A percentile compares a stretch with the other conserved stretches of the same genome.
phyloP scores from a whole-genome alignment of 2,888 invertebrate genomes.

The Rhopalosiphum nymphaeae region DNA sequence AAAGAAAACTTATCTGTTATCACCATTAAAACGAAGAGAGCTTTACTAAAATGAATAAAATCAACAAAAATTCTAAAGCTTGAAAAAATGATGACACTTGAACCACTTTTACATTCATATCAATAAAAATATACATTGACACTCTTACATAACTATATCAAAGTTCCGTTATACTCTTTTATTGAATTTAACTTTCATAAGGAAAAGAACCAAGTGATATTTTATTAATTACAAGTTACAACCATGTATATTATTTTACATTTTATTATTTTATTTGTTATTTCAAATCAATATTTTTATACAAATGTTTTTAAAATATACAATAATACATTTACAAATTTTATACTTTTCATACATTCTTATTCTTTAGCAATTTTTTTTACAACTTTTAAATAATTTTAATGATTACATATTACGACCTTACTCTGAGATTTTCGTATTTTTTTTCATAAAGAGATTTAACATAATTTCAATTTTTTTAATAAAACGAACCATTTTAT shows the following conservation, averaged over 20 bases:
- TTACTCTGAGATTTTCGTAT: neutral
- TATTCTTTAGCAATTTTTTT: neutral
- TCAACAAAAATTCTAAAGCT: neutral
- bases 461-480: neutral
- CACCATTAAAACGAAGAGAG: neutral
- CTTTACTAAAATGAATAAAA: neutral
- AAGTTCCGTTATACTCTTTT: neutral
- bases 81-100: constrained; percentile 8
- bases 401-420: neutral
- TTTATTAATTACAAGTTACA: neutral
- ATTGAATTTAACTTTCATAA: neutral
- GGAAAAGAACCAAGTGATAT: neutral
- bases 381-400: neutral
- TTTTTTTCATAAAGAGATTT: neutral
- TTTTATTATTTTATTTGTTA: neutral
- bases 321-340: neutral
- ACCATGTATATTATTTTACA: neutral
- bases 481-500: neutral
- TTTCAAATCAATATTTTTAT: neutral
- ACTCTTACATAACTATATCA: neutral
- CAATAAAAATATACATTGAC: neutral
- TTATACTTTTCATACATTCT: neutral
- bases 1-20: neutral
- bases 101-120: neutral
- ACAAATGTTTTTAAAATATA: neutral